Evolutionary conservation across 30 jellyfish, hydroid and myxozoan species (phyloP), one percentile per base, ranked within the genome.

Genomic region (Euphysa ruthae): DNA sequence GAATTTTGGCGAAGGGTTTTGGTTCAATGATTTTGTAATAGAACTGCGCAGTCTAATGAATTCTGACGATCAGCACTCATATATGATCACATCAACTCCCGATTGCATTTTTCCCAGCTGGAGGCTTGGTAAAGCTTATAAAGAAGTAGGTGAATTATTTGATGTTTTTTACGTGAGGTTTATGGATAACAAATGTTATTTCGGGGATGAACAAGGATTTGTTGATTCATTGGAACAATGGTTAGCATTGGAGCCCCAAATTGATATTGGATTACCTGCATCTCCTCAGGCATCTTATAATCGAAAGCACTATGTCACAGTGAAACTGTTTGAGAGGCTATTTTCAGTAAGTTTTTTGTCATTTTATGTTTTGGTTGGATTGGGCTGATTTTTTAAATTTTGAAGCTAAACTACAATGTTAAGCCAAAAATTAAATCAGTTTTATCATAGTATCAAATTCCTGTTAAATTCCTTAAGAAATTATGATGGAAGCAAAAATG

Each of bases 31-130:
- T 16, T 56, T 56, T 28, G 30, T 56, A 56, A 23, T 22, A 15
- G 69, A 56, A 56, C 43, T 56, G 4, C 35, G 69, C 44, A 33
- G 69, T 56, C 44, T 56, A 4, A 56, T 56, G 69, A 42, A 56
- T 56, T 16, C 35, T 5, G 43, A 28, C 26, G 26, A 56, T 3
- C 15, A 5, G 6, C 69, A 16, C 7, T 15, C 23, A 26, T 56
- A 20, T 42, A 20, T 56, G 43, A 56, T 56, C 56, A 56, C 69
- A 16, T 22, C 69, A 15, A 16, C 35, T 2, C 69, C 69, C n/a
- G 43, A 28, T 15, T 56, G 69, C 30, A 56, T 56, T 4, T 28
- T 1, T 28, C 69, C 69, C 21, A 56, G 69, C 43, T 56, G 43
- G 44, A 56, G 35, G 7, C 55, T 56, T 4, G 43, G 43, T 20